Percentiles rank a stretch among this genome's conserved stretches.
Evolutionary conservation across 2,797 vertebrate genomes (phyloP).

Genomic region (Syngnathus rostellatus): DNA sequence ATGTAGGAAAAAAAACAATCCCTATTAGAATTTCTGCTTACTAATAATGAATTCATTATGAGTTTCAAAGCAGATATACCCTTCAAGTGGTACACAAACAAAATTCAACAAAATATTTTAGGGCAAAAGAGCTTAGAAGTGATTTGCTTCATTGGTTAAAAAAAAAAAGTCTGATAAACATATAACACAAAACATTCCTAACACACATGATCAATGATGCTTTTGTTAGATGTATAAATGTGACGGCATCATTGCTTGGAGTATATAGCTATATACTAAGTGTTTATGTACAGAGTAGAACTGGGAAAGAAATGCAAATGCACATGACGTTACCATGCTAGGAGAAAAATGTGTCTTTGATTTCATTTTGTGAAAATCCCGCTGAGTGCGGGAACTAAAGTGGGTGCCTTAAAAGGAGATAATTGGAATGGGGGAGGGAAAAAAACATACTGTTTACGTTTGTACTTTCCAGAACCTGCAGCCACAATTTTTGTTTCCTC

Average conservation of each 20-base stretch:
- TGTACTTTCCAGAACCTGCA: constrained; percentile 42
- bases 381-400: constrained; percentile 51
- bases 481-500: constrained; percentile 51
- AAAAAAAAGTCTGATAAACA: constrained; percentile 42
- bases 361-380: constrained; percentile 33
- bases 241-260: constrained; percentile 65
- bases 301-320: constrained; percentile 60
- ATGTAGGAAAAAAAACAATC: constrained; percentile 8
- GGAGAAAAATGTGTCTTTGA: constrained; percentile 57
- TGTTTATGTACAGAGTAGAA: constrained; percentile 71
- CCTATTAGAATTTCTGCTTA: constrained; percentile 23
- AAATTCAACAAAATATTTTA: constrained; percentile 1
- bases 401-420: constrained; percentile 30
- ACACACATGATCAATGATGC: constrained; percentile 44
- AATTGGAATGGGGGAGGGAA: constrained; percentile 43
- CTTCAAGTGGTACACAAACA: constrained; percentile 25
- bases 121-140: constrained; percentile 44
- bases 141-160: constrained; percentile 36
- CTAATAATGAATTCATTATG: constrained; percentile 23
- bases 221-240: constrained; percentile 49
- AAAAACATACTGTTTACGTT: constrained; percentile 47
- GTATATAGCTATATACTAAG: constrained; percentile 71
- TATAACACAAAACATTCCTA: constrained; percentile 37
- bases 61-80: constrained; percentile 31
- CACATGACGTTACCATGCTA: constrained; percentile 71